Base-by-base conservation (phyloP, 2,888 invertebrate species). In the Xylophagus ater region DNA sequence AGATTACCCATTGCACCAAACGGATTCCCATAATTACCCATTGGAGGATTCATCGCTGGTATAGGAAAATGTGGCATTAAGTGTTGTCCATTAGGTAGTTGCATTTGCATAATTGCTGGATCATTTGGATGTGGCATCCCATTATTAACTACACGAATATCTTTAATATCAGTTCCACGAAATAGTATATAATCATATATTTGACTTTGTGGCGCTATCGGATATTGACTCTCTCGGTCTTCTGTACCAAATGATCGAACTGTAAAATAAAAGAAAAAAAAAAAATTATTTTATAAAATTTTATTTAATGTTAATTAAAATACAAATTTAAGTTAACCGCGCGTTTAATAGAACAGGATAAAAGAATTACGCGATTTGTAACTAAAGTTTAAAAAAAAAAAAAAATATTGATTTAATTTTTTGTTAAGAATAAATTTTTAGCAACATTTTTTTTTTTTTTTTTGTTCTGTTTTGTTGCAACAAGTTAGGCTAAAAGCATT, bases 221-320 rank as follows among this genome's bases (percentile, higher is more conserved):
- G 92, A 60, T 84, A 87, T 59, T 89, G 87, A 4, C 94, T 88
- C 55, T 93, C 92, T 33, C 98, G 76, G 61, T 97, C 94, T 69
- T 99, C 98, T 25, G 98, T 99, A 40, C 98, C 98, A 72, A 94
- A 98, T 8, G 97, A 97, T 52, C 93, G 81, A 49, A 98, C 98
- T 97, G 70, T 41, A 74, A 50, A 34, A 9, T 68, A 58, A 48
- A 45, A 44, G 47, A 47, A 46, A 69, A 59, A 43, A 41, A 45
- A 49, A 47, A 43, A 40, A 25, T 25, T n/a, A n/a, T n/a, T n/a
- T n/a, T n/a, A n/a, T n/a, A n/a, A n/a, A n/a, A n/a, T n/a, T n/a
- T n/a, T n/a, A n/a, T n/a, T n/a, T n/a, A n/a, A n/a, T n/a, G n/a
- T n/a, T n/a, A n/a, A n/a, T n/a, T n/a, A n/a, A n/a, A n/a, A n/a